Evolutionary conservation across 1,140 invertebrate species (phyloP).

Genomic region (Batillaria attramentaria): DNA sequence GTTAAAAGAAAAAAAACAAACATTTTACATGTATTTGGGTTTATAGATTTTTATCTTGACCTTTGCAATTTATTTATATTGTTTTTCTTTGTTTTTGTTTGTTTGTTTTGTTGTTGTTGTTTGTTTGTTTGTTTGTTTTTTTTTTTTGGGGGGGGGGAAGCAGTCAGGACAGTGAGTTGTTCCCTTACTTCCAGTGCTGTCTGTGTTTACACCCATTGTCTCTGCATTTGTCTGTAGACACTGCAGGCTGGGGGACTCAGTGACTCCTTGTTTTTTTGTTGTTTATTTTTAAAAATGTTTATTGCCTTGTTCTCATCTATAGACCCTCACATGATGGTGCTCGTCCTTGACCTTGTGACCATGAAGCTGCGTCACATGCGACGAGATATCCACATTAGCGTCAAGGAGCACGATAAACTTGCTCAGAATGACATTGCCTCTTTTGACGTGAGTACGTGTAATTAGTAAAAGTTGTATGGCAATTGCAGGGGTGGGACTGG

Average conservation of each 20-base stretch:
- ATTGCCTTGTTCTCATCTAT: too few species aligned
- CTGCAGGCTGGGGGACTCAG: neutral
- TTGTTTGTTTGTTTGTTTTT: too few species aligned
- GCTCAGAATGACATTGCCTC: constrained; percentile 37
- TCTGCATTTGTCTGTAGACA: neutral
- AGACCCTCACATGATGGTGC: constrained; percentile 51
- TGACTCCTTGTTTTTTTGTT: neutral
- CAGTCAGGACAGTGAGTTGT: neutral
- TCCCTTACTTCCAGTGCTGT: neutral
- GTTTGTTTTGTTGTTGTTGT: too few species aligned
- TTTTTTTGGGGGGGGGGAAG: too few species aligned
- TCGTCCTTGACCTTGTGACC: constrained; percentile 46
- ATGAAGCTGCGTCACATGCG: constrained; percentile 49
- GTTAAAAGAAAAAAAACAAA: neutral
- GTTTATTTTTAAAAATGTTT: neutral
- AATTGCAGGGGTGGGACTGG: neutral
- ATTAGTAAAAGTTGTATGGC: neutral
- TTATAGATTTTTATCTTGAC: neutral
- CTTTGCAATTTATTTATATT: neutral
- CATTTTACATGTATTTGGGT: neutral
- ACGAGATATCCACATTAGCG: constrained; percentile 44
- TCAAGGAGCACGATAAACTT: constrained; percentile 39
- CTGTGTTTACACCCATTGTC: neutral
- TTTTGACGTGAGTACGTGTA: constrained; percentile 44
- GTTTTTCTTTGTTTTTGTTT: too few species aligned